Base-by-base conservation (phyloP, 2,888 invertebrate genomes). In the Drosophila mayaguana region DNA sequence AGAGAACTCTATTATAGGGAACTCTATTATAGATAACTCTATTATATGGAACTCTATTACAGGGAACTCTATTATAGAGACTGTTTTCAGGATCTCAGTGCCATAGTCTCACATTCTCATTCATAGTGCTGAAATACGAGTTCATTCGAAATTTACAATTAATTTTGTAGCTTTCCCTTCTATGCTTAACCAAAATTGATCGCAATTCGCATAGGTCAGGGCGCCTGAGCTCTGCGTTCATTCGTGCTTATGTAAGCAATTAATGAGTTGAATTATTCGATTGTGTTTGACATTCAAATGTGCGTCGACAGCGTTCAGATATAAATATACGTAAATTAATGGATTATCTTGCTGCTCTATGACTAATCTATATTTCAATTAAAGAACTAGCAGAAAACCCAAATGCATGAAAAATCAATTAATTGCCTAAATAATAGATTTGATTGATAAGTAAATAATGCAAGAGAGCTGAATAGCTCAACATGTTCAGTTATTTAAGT, bases 171-270 rank as follows among this genome's bases (percentile, higher is more conserved):
- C 9, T 9, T 53, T 53, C 9, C 38, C 38, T 38, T 22, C 18
- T 14, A 20, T 40, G 11, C 20, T 48, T 25, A 25, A n/a, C 22
- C 0, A 22, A 32, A 54, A 40, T 62, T 42, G 38, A 28, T 28
- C 9, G n/a, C 25, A 32, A 22, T 67, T 36, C 40, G n/a, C 16
- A 20, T 50, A 11, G 64, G 48, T 64, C 50, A 63, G 18, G 53
- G 40, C 14, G 12, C 16, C 18, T 34, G 16, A 22, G 16, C 2
- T 18, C 36, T 14, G 2, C 18, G 28, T 36, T 18, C 9, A 25
- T 16, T 46, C 40, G 20, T 34, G 36, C 28, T 12, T 42, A 18
- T 42, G 38, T 25, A 20, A 34, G 42, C 22, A 28, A 40, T 63
- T 40, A 48, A 40, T 63, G 28, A 50, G 25, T 9, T 34, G 34